Conservation (phyloP, 92 coral and sea anemone species). For the Zoanthus sociatus region DNA sequence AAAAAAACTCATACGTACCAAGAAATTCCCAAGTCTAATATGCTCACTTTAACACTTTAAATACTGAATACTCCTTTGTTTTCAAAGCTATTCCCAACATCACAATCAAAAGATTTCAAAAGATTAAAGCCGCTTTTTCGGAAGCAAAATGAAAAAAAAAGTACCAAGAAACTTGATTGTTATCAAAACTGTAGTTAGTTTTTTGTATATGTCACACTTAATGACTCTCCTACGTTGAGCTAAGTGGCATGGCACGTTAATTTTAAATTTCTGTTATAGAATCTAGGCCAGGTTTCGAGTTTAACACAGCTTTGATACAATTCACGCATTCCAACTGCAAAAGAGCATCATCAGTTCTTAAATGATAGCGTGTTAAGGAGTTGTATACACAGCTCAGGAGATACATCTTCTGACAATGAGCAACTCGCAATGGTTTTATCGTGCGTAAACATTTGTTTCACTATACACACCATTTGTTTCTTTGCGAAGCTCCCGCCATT, state of each 20-base stretch:
- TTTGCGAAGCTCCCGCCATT: slow-evolving; percentile 47
- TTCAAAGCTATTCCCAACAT: too few relatives aligned
- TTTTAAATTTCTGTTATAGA: slow-evolving; percentile 70
- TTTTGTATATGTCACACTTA: not conserved
- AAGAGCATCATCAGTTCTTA: slow-evolving; percentile 90
- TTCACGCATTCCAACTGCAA: slow-evolving; percentile 91
- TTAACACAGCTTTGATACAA: slow-evolving; percentile 94
- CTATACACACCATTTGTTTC: slow-evolving; percentile 61
- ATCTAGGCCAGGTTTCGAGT: slow-evolving; percentile 89
- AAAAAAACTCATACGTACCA: not conserved
- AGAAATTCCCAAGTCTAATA: not conserved
- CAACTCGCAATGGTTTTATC: slow-evolving; percentile 2
- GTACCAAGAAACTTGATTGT: not conserved
- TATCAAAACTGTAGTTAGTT: not conserved
- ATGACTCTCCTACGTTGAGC: slow-evolving; percentile 73
- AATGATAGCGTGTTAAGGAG: slow-evolving; percentile 74
- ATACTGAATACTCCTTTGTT: too few relatives aligned
- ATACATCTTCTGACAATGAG: slow-evolving; percentile 74
- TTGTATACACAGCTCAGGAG: slow-evolving; percentile 93
- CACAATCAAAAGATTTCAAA: too few relatives aligned
- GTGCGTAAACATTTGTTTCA: slow-evolving; percentile 59
- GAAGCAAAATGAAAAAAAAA: too few relatives aligned
- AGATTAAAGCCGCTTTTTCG: too few relatives aligned
- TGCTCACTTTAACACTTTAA: too few relatives aligned
- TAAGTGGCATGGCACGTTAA: slow-evolving; percentile 75